Percentiles rank a stretch among this genome's conserved stretches.
Conservation (phyloP, 64 coral and sea anemone species). For the Actinia equina region DNA sequence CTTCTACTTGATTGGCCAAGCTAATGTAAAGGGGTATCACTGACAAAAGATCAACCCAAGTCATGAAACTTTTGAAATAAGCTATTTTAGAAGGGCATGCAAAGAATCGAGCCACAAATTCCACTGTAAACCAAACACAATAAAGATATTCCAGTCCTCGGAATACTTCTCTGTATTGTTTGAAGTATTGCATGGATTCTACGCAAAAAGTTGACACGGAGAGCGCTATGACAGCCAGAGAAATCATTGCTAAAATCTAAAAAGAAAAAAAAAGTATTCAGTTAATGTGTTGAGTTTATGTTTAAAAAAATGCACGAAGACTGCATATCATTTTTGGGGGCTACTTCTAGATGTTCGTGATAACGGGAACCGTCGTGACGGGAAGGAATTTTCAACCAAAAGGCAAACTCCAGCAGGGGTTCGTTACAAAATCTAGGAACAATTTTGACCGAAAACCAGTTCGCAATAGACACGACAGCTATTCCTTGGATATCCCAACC, state of each 20-base stretch:
- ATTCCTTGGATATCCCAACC: too few species aligned
- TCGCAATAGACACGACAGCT: too few species aligned
- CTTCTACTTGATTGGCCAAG: constrained; percentile 1
- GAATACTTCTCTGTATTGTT: constrained; percentile 36
- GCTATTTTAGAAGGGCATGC: constrained; percentile 51
- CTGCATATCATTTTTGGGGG: too few species aligned
- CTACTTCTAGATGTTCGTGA: too few species aligned
- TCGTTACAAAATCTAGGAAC: too few species aligned
- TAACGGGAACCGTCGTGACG: too few species aligned
- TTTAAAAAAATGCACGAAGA: too few species aligned
- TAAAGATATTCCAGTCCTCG: constrained; percentile 78
- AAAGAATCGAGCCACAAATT: constrained; percentile 68
- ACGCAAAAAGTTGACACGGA: constrained; percentile 91
- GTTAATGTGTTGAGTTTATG: background rate
- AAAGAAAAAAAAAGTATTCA: constrained; percentile 14
- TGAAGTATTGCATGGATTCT: constrained; percentile 36
- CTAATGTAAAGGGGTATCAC: constrained; percentile 87
- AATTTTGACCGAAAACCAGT: too few species aligned
- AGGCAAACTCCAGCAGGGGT: too few species aligned
- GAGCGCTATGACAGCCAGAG: constrained; percentile 74
- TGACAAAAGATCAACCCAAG: constrained; percentile 89
- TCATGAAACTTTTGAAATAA: constrained; percentile 84
- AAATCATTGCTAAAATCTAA: constrained; percentile 88
- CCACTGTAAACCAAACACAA: constrained; percentile 82
- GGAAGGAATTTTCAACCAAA: too few species aligned